Conservation (phyloP, 2,888 invertebrate genomes). For the Argyresthia goedartella region DNA sequence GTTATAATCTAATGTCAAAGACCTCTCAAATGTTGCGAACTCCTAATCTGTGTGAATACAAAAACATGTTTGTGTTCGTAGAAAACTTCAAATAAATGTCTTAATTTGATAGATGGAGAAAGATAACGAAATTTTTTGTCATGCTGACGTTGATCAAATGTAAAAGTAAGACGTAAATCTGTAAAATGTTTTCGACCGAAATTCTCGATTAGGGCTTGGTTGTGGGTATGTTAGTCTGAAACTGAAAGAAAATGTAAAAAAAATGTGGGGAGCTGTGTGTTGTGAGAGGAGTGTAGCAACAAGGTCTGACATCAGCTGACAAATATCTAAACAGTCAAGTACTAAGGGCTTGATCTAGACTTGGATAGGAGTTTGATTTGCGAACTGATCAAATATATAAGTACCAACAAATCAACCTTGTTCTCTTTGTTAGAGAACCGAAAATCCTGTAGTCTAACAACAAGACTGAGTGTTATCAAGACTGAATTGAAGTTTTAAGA, state of each 20-base stretch:
- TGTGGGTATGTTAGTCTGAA: slow-evolving; percentile 49
- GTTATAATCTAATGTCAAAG: slow-evolving; percentile 22
- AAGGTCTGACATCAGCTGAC: slow-evolving; percentile 21
- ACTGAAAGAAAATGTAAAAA: slow-evolving; percentile 16
- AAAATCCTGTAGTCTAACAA: too few species aligned
- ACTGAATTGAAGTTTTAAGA: neutral
- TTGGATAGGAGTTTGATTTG: too few species aligned
- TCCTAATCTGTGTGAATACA: slow-evolving; percentile 17
- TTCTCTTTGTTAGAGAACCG: too few species aligned
- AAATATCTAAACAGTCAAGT: neutral
- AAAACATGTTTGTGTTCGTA: neutral
- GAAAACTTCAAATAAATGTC: neutral
- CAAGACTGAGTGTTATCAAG: neutral
- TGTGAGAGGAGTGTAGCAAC: slow-evolving; percentile 48
- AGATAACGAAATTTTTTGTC: too few species aligned
- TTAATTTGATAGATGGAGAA: too few species aligned
- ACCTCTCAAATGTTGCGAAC: slow-evolving; percentile 47
- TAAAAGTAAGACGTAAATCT: slow-evolving; percentile 5
- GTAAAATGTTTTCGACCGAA: slow-evolving; percentile 5
- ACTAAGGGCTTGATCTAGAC: neutral
- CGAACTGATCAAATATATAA: too few species aligned
- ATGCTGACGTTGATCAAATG: too few species aligned
- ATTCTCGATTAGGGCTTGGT: slow-evolving; percentile 22
- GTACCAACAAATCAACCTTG: too few species aligned
- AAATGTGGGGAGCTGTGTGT: slow-evolving; percentile 22